A percentile compares a stretch with the other conserved stretches of the same genome.
Evolutionary conservation across 2,797 vertebrate genomes (phyloP).

Genomic region (Gallinago stenura): DNA sequence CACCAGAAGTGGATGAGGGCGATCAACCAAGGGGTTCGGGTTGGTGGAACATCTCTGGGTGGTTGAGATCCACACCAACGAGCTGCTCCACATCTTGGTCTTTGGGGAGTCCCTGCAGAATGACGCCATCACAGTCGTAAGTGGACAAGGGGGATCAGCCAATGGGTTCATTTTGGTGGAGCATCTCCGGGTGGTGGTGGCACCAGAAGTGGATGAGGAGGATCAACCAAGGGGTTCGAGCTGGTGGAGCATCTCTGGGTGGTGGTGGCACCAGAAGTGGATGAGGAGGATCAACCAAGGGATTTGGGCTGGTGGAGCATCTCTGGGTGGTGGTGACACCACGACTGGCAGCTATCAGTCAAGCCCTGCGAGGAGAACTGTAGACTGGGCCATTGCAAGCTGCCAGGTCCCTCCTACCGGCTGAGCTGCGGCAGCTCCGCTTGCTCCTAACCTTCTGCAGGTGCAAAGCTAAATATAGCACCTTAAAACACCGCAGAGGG

Average conservation of each 20-base stretch:
- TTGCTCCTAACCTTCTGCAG: not conserved
- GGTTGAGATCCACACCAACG: conserved; percentile 95
- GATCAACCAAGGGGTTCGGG: accelerated
- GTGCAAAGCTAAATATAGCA: not conserved
- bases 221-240: too few relatives aligned
- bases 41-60: not conserved
- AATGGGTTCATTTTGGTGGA: not conserved
- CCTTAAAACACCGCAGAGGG: not conserved
- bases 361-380: accelerated
- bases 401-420: not conserved
- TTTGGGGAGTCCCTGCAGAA: conserved; percentile 98
- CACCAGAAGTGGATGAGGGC: conserved; percentile 51
- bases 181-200: not conserved
- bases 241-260: not conserved
- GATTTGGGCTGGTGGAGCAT: too few relatives aligned
- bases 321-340: not conserved
- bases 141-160: not conserved
- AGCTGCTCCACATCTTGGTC: conserved; percentile 95
- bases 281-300: too few relatives aligned
- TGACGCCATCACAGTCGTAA: conserved; percentile 96
- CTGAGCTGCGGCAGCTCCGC: not conserved
- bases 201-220: not conserved
- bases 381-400: not conserved
- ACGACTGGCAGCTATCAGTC: not conserved
- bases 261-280: not conserved